Base-by-base conservation (phyloP, 1,140 invertebrate genomes). In the Drosophila watanabei region DNA sequence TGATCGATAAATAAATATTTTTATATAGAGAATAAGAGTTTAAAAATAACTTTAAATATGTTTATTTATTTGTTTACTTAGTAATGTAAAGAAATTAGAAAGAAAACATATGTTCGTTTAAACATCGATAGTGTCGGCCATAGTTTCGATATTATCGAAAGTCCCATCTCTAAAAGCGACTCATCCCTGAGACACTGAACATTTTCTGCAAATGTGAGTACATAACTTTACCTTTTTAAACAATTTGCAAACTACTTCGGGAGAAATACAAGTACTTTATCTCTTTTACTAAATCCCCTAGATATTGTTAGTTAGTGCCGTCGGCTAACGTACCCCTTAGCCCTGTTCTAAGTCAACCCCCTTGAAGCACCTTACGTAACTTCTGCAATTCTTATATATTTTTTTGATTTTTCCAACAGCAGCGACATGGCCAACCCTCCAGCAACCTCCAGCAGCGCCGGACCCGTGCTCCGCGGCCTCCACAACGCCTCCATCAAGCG, bases 401-500 rank as follows among this genome's bases (percentile, higher is more conserved):
- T 66, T 68, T 59, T 41, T 35, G 20, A 61, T 77, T 65, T 75
- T 32, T 68, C 20, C 41, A 11, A 18, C 24, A 32, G 48, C 37
- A 39, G 39, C 59, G 69, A 78, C 20, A 93, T 93, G 92, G 66
- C 92, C 54, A 91, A 83, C 60, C 77, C 86, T 79, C 89, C 89
- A 82, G 89, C 91, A 62, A 80, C 89, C 62, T 68, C 85, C 35
- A 84, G 66, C 63, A 76, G 73, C 60, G 72, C 89, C 58, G 92
- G 90, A 37, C 92, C 92, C 14, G 84, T 93, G 11, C 75, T 93
- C 39, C 89, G 92, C 66, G 92, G 92, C 48, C 80, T 93, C 18
- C 92, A 93, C 76, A 92, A 93, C 52, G 85, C 82, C 16, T 93
- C 93, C 41, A 75, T 93, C 32, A 92, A 93, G 54, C 93, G 86